Percentiles rank a stretch among this genome's conserved stretches.
These are phyloP conservation scores for Nomada hirtipes DNA, from an alignment of 2,888 invertebrate genomes.

Conservation along the genomic window DNA sequence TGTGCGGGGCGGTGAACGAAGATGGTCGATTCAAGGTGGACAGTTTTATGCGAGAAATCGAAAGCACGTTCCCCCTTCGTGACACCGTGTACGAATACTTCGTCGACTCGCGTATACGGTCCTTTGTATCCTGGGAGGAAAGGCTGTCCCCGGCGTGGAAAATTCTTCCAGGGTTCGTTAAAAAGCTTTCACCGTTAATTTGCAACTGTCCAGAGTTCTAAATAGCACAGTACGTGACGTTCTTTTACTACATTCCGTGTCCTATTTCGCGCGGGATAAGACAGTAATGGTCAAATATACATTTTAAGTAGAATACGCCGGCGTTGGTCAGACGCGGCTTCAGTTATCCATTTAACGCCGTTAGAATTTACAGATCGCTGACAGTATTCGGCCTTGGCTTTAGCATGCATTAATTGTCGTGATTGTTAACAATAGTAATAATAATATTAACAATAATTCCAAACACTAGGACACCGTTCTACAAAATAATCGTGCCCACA, in stretches of 20 bases:
- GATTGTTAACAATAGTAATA: no score
- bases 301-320: no score
- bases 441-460: background rate
- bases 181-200: background rate
- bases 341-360: no score
- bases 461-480: constrained; percentile 89
- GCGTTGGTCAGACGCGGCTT: no score
- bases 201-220: no score
- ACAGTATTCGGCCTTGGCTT: background rate
- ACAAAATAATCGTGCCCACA: constrained; percentile 94
- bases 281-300: no score
- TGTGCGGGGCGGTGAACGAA: constrained; percentile 92
- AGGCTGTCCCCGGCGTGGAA: constrained; percentile 91
- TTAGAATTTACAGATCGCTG: background rate
- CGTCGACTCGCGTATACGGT: constrained; percentile 90
- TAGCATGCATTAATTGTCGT: background rate
- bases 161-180: constrained; percentile 87
- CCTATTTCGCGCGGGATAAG: background rate
- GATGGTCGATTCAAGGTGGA: constrained; percentile 92
- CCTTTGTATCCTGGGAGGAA: constrained; percentile 92
- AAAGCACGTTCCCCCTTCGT: constrained; percentile 92
- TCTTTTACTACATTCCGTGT: background rate
- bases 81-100: constrained; percentile 96
- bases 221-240: background rate
- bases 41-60: constrained; percentile 91